These are phyloP conservation scores for Andrena camellia DNA, from an alignment of 2,888 invertebrate species.

Conservation along the genomic window DNA sequence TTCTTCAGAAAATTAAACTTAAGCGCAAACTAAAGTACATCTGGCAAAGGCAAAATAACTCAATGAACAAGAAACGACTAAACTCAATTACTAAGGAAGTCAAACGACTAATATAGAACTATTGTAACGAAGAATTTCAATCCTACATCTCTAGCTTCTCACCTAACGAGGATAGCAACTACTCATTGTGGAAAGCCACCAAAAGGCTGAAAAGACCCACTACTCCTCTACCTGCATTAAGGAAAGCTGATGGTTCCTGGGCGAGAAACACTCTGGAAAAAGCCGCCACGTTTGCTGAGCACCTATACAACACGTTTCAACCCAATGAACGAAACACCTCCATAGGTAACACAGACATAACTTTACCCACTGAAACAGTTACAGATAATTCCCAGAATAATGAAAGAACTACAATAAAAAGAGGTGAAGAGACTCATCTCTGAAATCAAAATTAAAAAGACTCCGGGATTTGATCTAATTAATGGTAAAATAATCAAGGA, in stretches of 20 bases:
- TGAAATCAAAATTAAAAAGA: background rate
- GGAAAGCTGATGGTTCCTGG: background rate
- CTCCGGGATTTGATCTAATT: background rate
- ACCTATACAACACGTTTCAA: background rate
- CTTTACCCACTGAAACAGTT: background rate
- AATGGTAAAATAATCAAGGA: background rate
- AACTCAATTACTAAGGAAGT: conserved; percentile 19
- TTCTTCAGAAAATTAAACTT: conserved; percentile 7
- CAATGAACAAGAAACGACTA: background rate
- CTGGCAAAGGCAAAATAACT: conserved; percentile 10
- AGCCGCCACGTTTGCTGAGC: background rate
- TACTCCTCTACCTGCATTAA: background rate
- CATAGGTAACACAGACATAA: background rate
- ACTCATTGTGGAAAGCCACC: conserved; percentile 6
- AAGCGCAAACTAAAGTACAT: conserved; percentile 3
- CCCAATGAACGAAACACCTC: background rate
- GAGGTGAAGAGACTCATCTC: background rate
- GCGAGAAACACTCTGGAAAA: background rate
- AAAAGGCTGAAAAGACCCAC: background rate
- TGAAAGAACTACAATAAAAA: background rate
- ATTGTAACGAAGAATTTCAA: background rate
- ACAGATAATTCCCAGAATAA: background rate
- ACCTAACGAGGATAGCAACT: background rate
- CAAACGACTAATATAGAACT: background rate
- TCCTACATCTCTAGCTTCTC: background rate